Percentiles rank a stretch among this genome's conserved stretches.
phyloP scores from a whole-genome alignment of 2,888 invertebrate species.

The Eudemis profundana region DNA sequence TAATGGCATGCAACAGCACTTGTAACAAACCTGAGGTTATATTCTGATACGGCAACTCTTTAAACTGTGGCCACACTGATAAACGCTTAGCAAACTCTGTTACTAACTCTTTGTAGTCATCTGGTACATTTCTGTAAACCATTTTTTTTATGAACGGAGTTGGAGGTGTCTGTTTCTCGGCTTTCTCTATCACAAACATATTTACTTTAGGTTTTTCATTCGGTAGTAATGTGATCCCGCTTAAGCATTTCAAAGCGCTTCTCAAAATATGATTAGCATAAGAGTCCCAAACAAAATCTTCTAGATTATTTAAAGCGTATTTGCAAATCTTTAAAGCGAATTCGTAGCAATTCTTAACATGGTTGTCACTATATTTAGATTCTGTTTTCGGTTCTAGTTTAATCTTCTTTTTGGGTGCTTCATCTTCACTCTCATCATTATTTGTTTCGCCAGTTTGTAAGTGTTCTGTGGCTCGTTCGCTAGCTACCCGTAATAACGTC shows the following conservation, averaged over 20 bases:
- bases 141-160: constrained; percentile 71
- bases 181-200: constrained; percentile 63
- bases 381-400: constrained; percentile 58
- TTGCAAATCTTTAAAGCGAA: constrained; percentile 90
- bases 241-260: constrained; percentile 88
- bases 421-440: constrained; percentile 54
- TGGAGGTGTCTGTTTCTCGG: constrained; percentile 70
- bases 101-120: constrained; percentile 86
- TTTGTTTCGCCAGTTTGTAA: constrained; percentile 56
- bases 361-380: constrained; percentile 72
- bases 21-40: constrained; percentile 90
- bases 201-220: constrained; percentile 76
- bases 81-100: constrained; percentile 87
- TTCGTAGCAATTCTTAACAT: constrained; percentile 84
- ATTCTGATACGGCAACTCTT: constrained; percentile 88
- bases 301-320: constrained; percentile 93
- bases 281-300: constrained; percentile 92
- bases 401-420: constrained; percentile 62
- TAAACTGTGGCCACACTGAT: constrained; percentile 91
- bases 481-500: constrained; percentile 86
- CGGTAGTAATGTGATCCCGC: constrained; percentile 86
- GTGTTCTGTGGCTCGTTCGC: constrained; percentile 79
- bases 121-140: constrained; percentile 81
- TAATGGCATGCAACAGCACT: constrained; percentile 86
- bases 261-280: constrained; percentile 92